Percentiles rank a stretch among this genome's conserved stretches.
phyloP scores from a whole-genome alignment of 2,888 invertebrate species.

The Zygothrica quintamaculata region DNA sequence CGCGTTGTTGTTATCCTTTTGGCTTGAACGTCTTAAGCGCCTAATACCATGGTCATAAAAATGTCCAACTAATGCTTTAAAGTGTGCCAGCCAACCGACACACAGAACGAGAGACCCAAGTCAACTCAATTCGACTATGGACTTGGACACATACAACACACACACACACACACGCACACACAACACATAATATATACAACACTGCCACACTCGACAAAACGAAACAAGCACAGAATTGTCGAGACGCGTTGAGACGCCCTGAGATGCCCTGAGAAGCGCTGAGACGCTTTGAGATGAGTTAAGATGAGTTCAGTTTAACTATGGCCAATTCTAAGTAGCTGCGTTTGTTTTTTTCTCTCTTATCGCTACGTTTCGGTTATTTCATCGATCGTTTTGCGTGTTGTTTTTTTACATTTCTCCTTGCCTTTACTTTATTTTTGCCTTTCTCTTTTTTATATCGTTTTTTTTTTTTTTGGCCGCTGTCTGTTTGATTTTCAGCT shows the following conservation, averaged over 20 bases:
- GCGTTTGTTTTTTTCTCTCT: conserved; percentile 49
- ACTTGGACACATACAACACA: too few relatives aligned
- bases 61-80: conserved; percentile 81
- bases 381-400: conserved; percentile 77
- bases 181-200: conserved; percentile 33
- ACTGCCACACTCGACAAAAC: conserved; percentile 3
- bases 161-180: not conserved
- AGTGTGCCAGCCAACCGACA: conserved; percentile 72
- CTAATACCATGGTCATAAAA: conserved; percentile 80
- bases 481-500: conserved; percentile 73
- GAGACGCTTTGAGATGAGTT: conserved; percentile 14
- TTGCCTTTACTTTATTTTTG: too few relatives aligned
- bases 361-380: conserved; percentile 51
- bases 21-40: conserved; percentile 80
- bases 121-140: conserved; percentile 42
- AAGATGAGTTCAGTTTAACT: conserved; percentile 26
- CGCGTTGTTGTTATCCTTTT: conserved; percentile 77
- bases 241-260: conserved; percentile 2
- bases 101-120: conserved; percentile 35
- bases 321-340: conserved; percentile 25
- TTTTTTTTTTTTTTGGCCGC: conserved; percentile 44
- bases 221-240: conserved; percentile 12
- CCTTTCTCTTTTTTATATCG: conserved; percentile 52
- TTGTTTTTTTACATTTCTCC: conserved; percentile 37
- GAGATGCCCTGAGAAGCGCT: not conserved